Conservation (phyloP, 2,888 invertebrate species). For the Zygogramma bicolorata region DNA sequence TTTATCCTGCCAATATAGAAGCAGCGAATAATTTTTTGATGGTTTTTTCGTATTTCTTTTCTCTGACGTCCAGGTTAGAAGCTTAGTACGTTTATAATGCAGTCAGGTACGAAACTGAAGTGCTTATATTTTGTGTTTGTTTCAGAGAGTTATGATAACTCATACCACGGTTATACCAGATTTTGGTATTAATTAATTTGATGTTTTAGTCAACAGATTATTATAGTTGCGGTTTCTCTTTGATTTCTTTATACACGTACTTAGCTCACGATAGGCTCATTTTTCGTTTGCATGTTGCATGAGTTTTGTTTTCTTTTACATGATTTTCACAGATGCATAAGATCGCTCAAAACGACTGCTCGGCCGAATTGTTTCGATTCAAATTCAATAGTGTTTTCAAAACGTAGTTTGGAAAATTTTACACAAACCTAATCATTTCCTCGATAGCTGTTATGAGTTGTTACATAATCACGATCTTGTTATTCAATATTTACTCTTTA, state of each 20-base stretch:
- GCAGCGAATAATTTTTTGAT: slow-evolving; percentile 52
- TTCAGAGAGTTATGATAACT: no score
- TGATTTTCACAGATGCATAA: slow-evolving; percentile 67
- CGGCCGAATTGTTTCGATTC: slow-evolving; percentile 60
- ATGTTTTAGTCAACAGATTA: no score
- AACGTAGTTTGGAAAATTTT: no score
- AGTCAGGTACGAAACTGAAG: neutral
- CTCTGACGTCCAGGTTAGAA: slow-evolving; percentile 38
- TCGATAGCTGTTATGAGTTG: neutral
- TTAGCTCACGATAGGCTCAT: slow-evolving; percentile 46
- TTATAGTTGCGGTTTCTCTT: no score
- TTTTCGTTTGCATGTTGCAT: slow-evolving; percentile 63
- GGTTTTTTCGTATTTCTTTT: slow-evolving; percentile 42
- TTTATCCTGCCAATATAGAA: slow-evolving; percentile 49
- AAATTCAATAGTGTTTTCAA: slow-evolving; percentile 41
- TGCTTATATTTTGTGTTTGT: no score
- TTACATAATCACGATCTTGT: neutral
- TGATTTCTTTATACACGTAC: slow-evolving; percentile 46
- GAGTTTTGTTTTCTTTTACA: slow-evolving; percentile 58
- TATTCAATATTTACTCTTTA: no score
- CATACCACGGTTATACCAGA: no score
- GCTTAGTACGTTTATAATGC: slow-evolving; percentile 41
- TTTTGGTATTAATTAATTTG: no score
- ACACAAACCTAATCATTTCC: neutral
- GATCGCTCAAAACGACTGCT: slow-evolving; percentile 67